Evolutionary conservation across 2,888 invertebrate genomes (phyloP).

Genomic region (Temnothorax rugatulus): DNA sequence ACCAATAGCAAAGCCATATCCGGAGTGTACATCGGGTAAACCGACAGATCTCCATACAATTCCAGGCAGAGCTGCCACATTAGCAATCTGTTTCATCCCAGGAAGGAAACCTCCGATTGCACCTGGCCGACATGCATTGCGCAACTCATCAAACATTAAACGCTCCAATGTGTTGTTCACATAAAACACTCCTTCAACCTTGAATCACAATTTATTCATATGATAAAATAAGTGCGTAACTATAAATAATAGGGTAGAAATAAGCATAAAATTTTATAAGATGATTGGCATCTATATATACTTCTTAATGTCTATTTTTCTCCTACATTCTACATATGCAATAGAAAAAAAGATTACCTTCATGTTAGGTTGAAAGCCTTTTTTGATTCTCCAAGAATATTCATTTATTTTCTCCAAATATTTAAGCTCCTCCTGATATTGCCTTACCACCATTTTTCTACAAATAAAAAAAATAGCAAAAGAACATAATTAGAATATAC

Average conservation of each 20-base stretch:
- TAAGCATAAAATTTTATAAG: not conserved
- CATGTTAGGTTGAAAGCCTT: conserved; percentile 99
- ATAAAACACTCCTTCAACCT: conserved; percentile 99
- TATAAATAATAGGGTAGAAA: conserved; percentile 18
- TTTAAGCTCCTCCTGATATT: conserved; percentile 96
- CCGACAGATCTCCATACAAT: conserved; percentile 98
- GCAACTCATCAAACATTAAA: conserved; percentile 98
- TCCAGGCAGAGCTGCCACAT: conserved; percentile 99
- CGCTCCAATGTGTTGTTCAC: conserved; percentile 96
- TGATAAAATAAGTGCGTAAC: not conserved
- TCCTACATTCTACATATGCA: not conserved
- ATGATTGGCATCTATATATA: not conserved
- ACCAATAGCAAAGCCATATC: conserved; percentile 99
- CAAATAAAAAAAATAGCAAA: conserved; percentile 4
- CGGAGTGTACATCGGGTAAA: conserved; percentile 98
- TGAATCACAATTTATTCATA: conserved; percentile 13
- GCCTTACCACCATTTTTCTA: conserved; percentile 92
- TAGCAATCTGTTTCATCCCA: conserved; percentile 99
- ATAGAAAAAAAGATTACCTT: conserved; percentile 88
- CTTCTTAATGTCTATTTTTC: not conserved
- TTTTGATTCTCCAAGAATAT: conserved; percentile 97
- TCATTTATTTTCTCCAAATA: conserved; percentile 96
- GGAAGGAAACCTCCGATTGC: conserved; percentile 98
- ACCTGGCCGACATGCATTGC: conserved; percentile 95
- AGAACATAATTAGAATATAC: not conserved